Evolutionary conservation across 1,140 invertebrate species (phyloP).

Genomic region (Heterodera carotae): DNA sequence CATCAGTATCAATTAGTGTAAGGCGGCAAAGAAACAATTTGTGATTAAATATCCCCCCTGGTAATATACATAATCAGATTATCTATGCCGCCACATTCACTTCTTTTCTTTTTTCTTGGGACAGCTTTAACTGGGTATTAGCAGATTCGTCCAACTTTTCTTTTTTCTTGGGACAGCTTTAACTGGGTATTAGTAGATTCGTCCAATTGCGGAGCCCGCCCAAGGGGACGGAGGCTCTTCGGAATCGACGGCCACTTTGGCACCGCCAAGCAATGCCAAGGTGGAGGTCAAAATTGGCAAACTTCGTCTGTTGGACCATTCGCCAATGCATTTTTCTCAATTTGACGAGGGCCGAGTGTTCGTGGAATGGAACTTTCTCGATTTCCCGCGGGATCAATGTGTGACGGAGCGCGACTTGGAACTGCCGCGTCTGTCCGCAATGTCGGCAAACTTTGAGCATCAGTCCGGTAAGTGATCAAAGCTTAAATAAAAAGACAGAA

Average conservation of each 20-base stretch:
- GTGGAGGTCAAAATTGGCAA: conserved; percentile 35
- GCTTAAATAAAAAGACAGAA: neutral
- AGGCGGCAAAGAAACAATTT: too few relatives aligned
- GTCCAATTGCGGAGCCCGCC: neutral
- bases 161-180: too few relatives aligned
- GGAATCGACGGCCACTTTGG: conserved; percentile 22
- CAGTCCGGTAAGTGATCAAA: conserved; percentile 35
- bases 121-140: too few relatives aligned
- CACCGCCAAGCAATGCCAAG: conserved; percentile 28
- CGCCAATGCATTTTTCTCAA: conserved; percentile 34
- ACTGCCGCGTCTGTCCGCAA: conserved; percentile 35
- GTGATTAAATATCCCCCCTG: too few relatives aligned
- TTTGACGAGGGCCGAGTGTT: conserved; percentile 48
- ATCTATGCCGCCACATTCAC: too few relatives aligned
- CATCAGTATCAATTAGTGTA: too few relatives aligned
- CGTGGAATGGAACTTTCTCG: conserved; percentile 57
- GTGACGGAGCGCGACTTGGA: conserved; percentile 42
- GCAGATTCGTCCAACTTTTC: too few relatives aligned
- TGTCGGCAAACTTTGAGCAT: conserved; percentile 45
- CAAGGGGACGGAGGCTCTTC: neutral
- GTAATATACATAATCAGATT: too few relatives aligned
- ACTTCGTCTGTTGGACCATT: conserved; percentile 44
- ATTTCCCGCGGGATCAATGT: conserved; percentile 49
- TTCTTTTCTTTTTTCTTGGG: too few relatives aligned
- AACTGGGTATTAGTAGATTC: too few relatives aligned